Percentiles rank a stretch among this genome's conserved stretches.
phyloP scores from a whole-genome alignment of 2,797 vertebrate species.

The Menidia menidia region DNA sequence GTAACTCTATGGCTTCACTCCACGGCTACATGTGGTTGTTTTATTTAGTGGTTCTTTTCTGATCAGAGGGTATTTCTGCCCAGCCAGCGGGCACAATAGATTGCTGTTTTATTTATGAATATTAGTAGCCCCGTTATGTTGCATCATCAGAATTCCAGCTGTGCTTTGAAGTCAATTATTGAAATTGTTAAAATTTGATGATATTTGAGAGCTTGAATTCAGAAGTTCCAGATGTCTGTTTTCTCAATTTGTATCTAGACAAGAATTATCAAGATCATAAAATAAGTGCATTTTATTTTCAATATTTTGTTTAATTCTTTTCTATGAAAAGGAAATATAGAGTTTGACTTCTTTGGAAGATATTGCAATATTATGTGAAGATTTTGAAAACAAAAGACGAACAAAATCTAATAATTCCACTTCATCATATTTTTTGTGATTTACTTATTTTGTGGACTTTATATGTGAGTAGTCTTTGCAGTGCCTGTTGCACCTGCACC shows the following conservation, averaged over 20 bases:
- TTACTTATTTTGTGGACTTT: neutral
- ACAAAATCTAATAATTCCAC: too few species aligned
- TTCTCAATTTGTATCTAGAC: constrained; percentile 23
- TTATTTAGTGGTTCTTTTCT: constrained; percentile 28
- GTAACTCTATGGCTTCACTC: constrained; percentile 15
- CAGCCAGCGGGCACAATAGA: constrained; percentile 24
- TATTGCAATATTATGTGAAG: neutral
- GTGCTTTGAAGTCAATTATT: constrained; percentile 55
- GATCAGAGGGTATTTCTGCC: constrained; percentile 35
- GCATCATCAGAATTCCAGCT: constrained; percentile 34
- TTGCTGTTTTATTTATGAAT: constrained; percentile 48
- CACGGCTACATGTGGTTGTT: constrained; percentile 13
- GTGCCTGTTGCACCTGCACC: constrained; percentile 59
- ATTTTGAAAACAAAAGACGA: too few species aligned
- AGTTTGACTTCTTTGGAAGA: neutral
- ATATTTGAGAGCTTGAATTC: constrained; percentile 30
- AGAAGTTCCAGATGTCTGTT: constrained; percentile 30
- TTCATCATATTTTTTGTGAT: too few species aligned
- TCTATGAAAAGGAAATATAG: neutral
- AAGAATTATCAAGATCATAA: neutral
- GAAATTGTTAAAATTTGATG: constrained; percentile 40
- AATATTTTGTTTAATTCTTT: neutral
- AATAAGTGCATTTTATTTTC: constrained; percentile 21
- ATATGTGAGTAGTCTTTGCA: constrained; percentile 20
- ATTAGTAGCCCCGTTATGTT: constrained; percentile 21